Evolutionary conservation across 2,113 vertebrate genomes (phyloP), one percentile per base, ranked within the genome.

Genomic region (Colistium nudipinnis): DNA sequence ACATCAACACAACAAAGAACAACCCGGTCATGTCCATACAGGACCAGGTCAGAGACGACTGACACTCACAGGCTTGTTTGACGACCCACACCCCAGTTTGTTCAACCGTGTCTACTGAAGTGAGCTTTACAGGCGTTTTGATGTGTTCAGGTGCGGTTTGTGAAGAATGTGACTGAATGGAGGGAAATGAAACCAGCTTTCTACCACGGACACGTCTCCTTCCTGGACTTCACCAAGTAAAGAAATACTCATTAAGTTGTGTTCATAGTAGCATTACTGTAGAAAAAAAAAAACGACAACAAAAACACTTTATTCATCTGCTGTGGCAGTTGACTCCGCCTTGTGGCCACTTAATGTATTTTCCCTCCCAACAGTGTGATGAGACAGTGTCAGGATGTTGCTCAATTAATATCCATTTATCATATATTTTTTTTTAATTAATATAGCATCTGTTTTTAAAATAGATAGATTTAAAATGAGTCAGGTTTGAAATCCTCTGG

Each of bases 1-100:
- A 99, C 91, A 99, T 99, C 90, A 99, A 99, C 89, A 99, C 98
- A 88, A 98, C 95, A 91, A 99, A 98, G 94, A 99, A 99, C 88
- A 99, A 99, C 86, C 98, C 98, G 0, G 97, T 99, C 84, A 99
- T 99, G 98, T 99, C 98, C 77, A 90, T 99, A 43, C 98, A 99
- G 92, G 98, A 99, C 91, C 98, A 99, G 95, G 98, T 99, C 33
- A 35, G 69, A 30, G 28, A 4, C 20, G 0, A 1, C 25, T 9
- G 6, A 27, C 38, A 14, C 6, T 39, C 35, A 41, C 24, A 6
- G 22, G 16, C 27, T 14, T 28, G 22, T 20, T 30, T 43, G 14
- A n/a, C n/a, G n/a, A n/a, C n/a, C n/a, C n/a, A n/a, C n/a, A n/a
- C n/a, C n/a, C n/a, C n/a, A n/a, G n/a, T n/a, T n/a, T n/a, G n/a